phyloP scores from a whole-genome alignment of 2,888 invertebrate genomes.

The Caenorhabditis sp. region DNA sequence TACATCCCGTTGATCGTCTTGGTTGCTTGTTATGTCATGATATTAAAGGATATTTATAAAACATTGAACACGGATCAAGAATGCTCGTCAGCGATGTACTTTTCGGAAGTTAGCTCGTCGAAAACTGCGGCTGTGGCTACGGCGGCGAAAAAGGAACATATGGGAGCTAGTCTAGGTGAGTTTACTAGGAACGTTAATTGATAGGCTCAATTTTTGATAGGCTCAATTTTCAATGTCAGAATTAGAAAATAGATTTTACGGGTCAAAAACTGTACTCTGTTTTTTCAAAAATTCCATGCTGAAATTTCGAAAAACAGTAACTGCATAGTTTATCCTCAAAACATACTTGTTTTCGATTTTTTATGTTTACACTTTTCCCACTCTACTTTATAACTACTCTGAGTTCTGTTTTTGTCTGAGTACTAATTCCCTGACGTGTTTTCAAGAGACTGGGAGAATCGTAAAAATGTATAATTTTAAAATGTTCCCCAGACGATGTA shows the following conservation, averaged over 20 bases:
- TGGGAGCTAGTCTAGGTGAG: constrained; percentile 26
- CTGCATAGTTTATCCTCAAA: too few species aligned
- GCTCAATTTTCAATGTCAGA: too few species aligned
- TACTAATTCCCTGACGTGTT: too few species aligned
- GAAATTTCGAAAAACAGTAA: too few species aligned
- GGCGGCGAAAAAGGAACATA: constrained; percentile 23
- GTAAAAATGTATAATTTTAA: too few species aligned
- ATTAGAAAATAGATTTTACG: too few species aligned
- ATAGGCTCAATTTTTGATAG: too few species aligned
- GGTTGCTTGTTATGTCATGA: constrained; percentile 55
- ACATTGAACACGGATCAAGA: constrained; percentile 52
- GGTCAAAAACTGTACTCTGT: too few species aligned
- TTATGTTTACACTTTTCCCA: background rate
- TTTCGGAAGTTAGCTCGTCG: constrained; percentile 53
- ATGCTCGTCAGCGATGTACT: constrained; percentile 49
- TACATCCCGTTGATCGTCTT: constrained; percentile 57
- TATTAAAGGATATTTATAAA: constrained; percentile 59
- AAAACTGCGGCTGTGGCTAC: constrained; percentile 27
- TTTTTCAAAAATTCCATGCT: too few species aligned
- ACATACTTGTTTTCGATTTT: background rate
- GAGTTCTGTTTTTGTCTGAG: background rate
- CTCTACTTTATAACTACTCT: background rate
- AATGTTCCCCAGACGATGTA: too few species aligned
- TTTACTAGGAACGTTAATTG: background rate
- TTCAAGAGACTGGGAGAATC: too few species aligned